Base-by-base conservation (phyloP, 2,888 invertebrate species). In the Imbricaverruca yamaguchii region DNA sequence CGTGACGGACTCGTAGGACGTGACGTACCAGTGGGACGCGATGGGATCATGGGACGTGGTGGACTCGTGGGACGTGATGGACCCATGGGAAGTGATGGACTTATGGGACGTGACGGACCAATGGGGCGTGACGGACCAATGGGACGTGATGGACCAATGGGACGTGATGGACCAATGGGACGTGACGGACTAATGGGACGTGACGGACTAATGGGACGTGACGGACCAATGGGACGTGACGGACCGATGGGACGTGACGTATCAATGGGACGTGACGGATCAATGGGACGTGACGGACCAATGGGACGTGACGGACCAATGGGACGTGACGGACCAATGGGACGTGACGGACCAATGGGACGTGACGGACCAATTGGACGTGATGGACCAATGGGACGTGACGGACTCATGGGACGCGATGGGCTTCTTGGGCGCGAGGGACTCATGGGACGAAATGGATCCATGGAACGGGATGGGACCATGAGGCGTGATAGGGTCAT, bases 31-130 rank as follows among this genome's bases (percentile, higher is more conserved):
- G 1, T 59, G 59, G 74, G 63, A 74, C 69, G 77, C 2, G 81
- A 67, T 23, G 55, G 53, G 10, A 69, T 61, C 18, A 74, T 69
- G 53, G 80, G 85, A 85, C 57, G 84, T 84, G 69, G 80, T 85
- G 69, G 83, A 84, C 79, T 84, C 84, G 56, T 67, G 63, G 67
- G 59, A 83, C 85, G 79, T 80, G 83, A 77, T 61, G 82, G 82
- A 56, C 56, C 61, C 81, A 74, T 74, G 80, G 77, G 80, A 80
- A 81, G 80, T 77, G 81, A 69, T 80, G 81, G 82, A 25, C 79
- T 61, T 56, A 78, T 59, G 69, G 55, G 80, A 23, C 61, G 69
- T 65, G 80, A 81, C 18, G 81, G 81, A 67, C 57, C 57, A 23
- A 80, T 81, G 56, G 80, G 81, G 81, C 80, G 81, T 2, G 81